phyloP scores from a whole-genome alignment of 1,140 invertebrate genomes.

The Apis mellifera region DNA sequence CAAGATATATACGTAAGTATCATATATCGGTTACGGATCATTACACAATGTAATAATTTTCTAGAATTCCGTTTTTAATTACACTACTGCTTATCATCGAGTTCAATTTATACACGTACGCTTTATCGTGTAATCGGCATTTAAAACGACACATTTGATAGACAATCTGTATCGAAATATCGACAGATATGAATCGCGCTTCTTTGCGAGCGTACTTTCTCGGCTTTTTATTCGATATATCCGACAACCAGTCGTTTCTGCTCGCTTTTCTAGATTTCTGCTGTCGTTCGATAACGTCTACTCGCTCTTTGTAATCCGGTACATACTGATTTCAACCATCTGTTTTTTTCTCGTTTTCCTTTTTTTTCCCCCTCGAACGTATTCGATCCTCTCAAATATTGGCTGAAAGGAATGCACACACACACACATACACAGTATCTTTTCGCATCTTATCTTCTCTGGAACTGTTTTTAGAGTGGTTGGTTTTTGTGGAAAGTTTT shows the following conservation, averaged over 20 bases:
- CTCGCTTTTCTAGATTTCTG: constrained; percentile 9
- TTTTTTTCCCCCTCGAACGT: not conserved
- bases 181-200: constrained; percentile 15
- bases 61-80: not conserved
- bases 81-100: too few species aligned
- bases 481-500: too few species aligned
- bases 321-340: not conserved
- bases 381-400: not conserved
- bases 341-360: not conserved
- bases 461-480: too few species aligned
- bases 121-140: constrained; percentile 5
- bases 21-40: not conserved
- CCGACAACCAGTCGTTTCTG: constrained; percentile 11
- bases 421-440: too few species aligned
- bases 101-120: not conserved
- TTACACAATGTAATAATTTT: not conserved
- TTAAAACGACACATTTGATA: not conserved
- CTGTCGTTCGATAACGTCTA: constrained; percentile 11
- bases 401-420: too few species aligned
- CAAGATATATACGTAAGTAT: too few species aligned
- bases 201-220: not conserved
- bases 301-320: constrained; percentile 9
- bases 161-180: constrained; percentile 6
- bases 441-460: too few species aligned
- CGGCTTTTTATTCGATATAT: constrained; percentile 15